Evolutionary conservation across 2,113 vertebrate species (phyloP).

Genomic region (Festucalex cinctus): DNA sequence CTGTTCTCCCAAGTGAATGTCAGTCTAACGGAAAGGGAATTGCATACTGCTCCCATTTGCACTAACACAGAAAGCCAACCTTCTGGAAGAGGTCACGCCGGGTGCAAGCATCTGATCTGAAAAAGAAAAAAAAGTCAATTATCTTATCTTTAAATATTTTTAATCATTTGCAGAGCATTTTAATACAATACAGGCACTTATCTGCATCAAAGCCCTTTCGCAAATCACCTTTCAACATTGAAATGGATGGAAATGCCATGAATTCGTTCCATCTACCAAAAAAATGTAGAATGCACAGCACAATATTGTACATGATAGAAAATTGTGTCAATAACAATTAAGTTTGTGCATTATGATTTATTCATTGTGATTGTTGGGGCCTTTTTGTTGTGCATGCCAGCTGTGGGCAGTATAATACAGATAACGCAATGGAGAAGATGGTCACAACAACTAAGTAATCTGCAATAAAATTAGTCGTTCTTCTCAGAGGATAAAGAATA

Average conservation of each 20-base stretch:
- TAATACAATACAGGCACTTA: neutral
- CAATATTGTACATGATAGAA: neutral
- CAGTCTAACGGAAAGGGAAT: slow-evolving; percentile 48
- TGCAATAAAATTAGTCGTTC: too few species aligned
- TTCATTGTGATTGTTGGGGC: neutral
- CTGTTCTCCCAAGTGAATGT: slow-evolving; percentile 55
- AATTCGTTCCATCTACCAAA: too few species aligned
- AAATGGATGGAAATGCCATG: neutral
- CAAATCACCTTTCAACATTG: neutral
- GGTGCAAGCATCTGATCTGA: slow-evolving; percentile 26
- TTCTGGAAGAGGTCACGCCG: slow-evolving; percentile 53
- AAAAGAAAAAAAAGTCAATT: slow-evolving; percentile 18
- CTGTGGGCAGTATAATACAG: neutral
- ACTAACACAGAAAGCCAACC: slow-evolving; percentile 53
- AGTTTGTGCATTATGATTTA: neutral
- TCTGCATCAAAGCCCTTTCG: too few species aligned
- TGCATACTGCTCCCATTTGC: slow-evolving; percentile 51
- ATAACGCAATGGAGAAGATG: too few species aligned
- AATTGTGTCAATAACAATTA: neutral
- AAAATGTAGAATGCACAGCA: too few species aligned
- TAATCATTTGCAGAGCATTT: neutral
- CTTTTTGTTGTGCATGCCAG: neutral
- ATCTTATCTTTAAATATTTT: neutral
- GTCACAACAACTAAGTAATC: too few species aligned
- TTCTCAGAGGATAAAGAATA: too few species aligned